Conservation (phyloP, 2,888 invertebrate genomes). For the Schizotus pectinicornis region DNA sequence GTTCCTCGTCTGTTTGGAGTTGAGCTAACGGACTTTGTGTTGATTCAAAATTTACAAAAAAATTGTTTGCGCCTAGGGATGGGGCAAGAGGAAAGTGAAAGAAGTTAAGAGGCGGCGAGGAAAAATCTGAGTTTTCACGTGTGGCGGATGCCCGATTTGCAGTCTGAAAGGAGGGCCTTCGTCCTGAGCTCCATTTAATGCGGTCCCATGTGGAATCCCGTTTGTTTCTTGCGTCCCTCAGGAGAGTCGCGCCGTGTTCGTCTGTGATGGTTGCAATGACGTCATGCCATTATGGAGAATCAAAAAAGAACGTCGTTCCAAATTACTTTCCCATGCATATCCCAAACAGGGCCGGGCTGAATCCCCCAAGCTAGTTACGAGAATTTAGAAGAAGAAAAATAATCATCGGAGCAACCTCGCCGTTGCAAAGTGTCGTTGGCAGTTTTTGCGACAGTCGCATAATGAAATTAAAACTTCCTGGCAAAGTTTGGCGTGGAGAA, state of each 20-base stretch:
- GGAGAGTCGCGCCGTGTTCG: background rate
- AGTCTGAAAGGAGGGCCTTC: background rate
- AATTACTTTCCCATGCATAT: background rate
- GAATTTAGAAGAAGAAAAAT: background rate
- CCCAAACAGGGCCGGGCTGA: background rate
- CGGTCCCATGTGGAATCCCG: background rate
- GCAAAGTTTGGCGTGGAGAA: background rate
- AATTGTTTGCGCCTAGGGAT: no score
- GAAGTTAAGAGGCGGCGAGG: no score
- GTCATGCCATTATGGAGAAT: background rate
- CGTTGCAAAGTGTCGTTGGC: background rate
- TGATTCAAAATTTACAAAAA: no score
- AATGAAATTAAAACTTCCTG: constrained; percentile 1
- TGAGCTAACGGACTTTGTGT: no score
- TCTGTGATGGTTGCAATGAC: background rate
- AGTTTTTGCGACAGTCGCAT: background rate
- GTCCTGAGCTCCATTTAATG: background rate
- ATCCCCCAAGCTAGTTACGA: background rate
- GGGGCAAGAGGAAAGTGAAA: no score
- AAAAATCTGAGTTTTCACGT: no score
- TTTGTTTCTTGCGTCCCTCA: background rate
- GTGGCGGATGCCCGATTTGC: no score
- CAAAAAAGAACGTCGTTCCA: background rate
- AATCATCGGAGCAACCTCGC: background rate
- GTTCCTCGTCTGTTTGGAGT: no score